These are phyloP conservation scores for Lottia gigantea DNA, from an alignment of 2,888 invertebrate species.

Conservation along the genomic window DNA sequence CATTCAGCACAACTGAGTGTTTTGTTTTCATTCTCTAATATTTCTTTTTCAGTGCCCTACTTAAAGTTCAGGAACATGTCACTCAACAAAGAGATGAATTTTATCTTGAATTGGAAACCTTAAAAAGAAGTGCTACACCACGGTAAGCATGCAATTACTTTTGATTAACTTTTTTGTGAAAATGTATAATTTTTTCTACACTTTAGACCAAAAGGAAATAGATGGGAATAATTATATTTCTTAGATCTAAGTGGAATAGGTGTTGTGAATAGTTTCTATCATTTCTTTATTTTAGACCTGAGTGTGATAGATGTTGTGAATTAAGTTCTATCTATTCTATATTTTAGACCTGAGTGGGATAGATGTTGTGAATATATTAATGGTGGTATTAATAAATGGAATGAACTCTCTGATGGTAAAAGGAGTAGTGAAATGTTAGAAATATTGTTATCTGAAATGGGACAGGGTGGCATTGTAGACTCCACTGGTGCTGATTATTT, in stretches of 20 bases:
- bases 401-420: constrained; percentile 62
- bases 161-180: not conserved
- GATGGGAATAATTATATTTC: too few species aligned
- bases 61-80: constrained; percentile 62
- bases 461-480: constrained; percentile 56
- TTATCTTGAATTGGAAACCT: constrained; percentile 62
- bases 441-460: constrained; percentile 61
- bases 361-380: constrained; percentile 61
- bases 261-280: too few species aligned
- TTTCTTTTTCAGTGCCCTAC: constrained; percentile 47
- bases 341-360: constrained; percentile 64
- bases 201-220: constrained; percentile 53
- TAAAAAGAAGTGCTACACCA: constrained; percentile 63
- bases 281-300: not conserved
- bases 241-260: too few species aligned
- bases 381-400: constrained; percentile 63
- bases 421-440: constrained; percentile 63
- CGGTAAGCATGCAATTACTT: constrained; percentile 45
- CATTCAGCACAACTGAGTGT: too few species aligned
- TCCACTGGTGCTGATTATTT: constrained; percentile 61
- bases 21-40: too few species aligned
- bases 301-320: constrained; percentile 47
- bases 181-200: too few species aligned
- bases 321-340: constrained; percentile 16
- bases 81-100: constrained; percentile 64